These are phyloP conservation scores for Ptilorrhoa leucosticta DNA, from an alignment of 2,113 vertebrate species.

Conservation along the genomic window DNA sequence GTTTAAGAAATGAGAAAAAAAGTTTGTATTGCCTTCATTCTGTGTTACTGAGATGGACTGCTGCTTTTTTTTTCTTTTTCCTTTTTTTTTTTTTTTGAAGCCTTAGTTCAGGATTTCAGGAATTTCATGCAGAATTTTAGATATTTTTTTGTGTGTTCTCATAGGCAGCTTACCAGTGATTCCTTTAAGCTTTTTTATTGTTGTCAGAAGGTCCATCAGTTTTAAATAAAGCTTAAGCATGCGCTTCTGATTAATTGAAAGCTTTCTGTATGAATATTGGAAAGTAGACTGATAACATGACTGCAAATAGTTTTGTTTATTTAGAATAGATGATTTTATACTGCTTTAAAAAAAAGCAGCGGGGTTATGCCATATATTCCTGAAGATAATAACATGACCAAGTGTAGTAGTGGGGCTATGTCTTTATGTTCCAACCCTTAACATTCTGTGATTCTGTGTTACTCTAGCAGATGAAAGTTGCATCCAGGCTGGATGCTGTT, in stretches of 20 bases:
- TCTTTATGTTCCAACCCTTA: background rate
- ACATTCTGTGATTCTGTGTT: background rate
- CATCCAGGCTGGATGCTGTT: background rate
- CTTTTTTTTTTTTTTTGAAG: background rate
- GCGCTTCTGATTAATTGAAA: background rate
- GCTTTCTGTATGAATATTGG: background rate
- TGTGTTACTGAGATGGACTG: background rate
- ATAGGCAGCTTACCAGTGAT: background rate
- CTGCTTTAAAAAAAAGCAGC: background rate
- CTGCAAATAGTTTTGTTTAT: background rate
- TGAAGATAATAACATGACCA: background rate
- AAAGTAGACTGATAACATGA: background rate
- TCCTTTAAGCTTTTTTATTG: background rate
- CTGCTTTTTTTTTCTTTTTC: background rate
- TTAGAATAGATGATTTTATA: background rate
- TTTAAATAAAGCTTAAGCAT: background rate
- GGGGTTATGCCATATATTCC: background rate
- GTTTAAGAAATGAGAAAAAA: background rate
- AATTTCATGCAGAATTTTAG: background rate
- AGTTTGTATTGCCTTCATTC: background rate
- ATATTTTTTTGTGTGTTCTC: background rate
- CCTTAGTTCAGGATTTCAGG: background rate
- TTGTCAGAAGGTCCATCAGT: background rate
- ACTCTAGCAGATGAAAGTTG: background rate
- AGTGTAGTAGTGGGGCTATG: background rate